Evolutionary conservation across 2,113 vertebrate genomes (phyloP).

Genomic region (Oriolus oriolus): DNA sequence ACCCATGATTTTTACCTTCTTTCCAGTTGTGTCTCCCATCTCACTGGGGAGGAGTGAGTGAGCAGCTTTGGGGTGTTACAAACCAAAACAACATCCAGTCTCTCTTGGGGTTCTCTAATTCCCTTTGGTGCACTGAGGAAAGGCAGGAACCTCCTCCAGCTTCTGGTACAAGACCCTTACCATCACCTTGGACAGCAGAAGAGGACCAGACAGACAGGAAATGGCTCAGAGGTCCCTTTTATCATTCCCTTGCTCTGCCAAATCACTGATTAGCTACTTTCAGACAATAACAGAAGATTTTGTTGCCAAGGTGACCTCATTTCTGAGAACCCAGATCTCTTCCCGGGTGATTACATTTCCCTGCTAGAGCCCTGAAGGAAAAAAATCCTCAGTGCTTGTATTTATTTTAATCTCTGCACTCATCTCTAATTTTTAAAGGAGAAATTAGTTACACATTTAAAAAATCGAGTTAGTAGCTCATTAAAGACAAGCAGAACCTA

Average conservation of each 20-base stretch:
- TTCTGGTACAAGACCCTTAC: not conserved
- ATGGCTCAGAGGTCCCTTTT: not conserved
- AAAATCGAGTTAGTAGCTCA: not conserved
- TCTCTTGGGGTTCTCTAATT: not conserved
- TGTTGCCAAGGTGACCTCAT: constrained; percentile 54
- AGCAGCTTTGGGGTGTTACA: not conserved
- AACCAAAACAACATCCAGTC: not conserved
- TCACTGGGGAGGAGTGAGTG: not conserved
- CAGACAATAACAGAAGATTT: constrained; percentile 18
- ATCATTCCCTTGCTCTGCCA: not conserved
- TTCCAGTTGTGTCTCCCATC: rapidly evolving
- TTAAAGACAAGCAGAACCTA: not conserved
- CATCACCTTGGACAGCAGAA: not conserved
- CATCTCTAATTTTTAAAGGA: not conserved
- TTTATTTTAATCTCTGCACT: constrained; percentile 18
- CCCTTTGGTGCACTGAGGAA: not conserved
- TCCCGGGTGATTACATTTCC: constrained; percentile 10
- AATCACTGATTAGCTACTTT: constrained; percentile 35
- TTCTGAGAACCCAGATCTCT: constrained; percentile 15
- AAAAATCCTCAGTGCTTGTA: not conserved
- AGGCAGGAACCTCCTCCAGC: not conserved
- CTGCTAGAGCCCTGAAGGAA: not conserved
- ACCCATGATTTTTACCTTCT: not conserved
- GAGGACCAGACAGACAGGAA: not conserved
- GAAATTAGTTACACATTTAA: not conserved